A percentile compares a stretch with the other conserved stretches of the same genome.
phyloP scores from a whole-genome alignment of 2,797 vertebrate species.

The Neopelma chrysocephalum region DNA sequence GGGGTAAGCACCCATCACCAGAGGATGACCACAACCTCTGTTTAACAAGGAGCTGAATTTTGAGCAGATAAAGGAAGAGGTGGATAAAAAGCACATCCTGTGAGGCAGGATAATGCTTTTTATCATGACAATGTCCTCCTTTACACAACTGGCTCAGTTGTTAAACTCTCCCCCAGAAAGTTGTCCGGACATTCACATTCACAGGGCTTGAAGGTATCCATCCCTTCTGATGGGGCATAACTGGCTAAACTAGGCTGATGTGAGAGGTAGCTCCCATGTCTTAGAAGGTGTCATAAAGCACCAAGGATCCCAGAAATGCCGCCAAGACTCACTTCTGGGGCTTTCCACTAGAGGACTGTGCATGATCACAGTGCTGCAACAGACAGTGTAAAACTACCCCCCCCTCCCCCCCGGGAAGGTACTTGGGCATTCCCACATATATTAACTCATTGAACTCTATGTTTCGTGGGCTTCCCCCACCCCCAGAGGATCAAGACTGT shows the following conservation, averaged over 20 bases:
- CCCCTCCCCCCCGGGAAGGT: not conserved
- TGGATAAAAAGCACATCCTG: no score
- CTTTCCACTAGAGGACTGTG: not conserved
- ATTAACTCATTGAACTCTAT: not conserved
- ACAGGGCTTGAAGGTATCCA: not conserved
- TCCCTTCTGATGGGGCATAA: not conserved
- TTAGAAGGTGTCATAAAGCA: not conserved
- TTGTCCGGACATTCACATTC: not conserved
- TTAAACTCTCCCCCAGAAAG: not conserved
- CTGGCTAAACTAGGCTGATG: not conserved
- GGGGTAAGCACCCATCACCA: not conserved
- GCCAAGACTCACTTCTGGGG: not conserved
- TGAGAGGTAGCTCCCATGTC: not conserved
- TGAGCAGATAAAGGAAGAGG: no score
- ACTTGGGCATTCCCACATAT: not conserved
- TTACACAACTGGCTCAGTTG: not conserved
- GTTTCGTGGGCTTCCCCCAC: not conserved
- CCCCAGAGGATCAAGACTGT: fast-evolving
- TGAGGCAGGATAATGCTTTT: not conserved
- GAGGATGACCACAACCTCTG: not conserved
- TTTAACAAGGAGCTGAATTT: no score
- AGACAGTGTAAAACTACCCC: not conserved
- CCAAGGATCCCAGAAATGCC: not conserved
- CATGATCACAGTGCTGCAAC: not conserved
- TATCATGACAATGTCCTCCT: not conserved